phyloP scores from a whole-genome alignment of 2,888 invertebrate genomes.

The Lasioglossum calceatum region DNA sequence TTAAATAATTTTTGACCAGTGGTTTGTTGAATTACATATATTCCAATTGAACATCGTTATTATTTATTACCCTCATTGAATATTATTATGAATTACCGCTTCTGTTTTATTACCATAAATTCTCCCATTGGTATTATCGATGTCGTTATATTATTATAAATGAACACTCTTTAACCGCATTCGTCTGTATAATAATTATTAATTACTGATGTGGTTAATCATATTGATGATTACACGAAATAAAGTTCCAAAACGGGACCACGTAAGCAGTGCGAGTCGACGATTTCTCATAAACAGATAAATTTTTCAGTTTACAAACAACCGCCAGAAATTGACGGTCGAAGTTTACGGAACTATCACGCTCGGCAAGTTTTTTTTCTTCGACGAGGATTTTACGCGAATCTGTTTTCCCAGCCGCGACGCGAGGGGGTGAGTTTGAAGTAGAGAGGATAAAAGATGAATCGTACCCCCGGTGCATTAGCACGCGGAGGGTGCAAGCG shows the following conservation, averaged over 20 bases:
- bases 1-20: background rate
- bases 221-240: background rate
- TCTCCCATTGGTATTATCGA: background rate
- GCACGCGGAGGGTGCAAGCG: slow-evolving; percentile 28
- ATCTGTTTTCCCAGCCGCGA: background rate
- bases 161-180: background rate
- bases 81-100: background rate
- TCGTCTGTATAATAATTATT: background rate
- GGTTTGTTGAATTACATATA: background rate
- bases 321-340: background rate
- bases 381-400: background rate
- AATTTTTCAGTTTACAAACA: background rate
- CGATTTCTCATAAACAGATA: background rate
- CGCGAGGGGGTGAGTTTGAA: background rate
- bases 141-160: background rate
- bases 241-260: background rate
- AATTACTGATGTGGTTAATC: background rate
- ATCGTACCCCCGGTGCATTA: slow-evolving; percentile 30
- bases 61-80: background rate
- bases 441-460: slow-evolving; percentile 22
- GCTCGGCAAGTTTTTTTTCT: background rate
- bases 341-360: background rate
- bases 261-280: background rate
- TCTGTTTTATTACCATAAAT: background rate
- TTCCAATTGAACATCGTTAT: background rate